phyloP scores from a whole-genome alignment of 2,888 invertebrate genomes.

The Melanargia galathea region DNA sequence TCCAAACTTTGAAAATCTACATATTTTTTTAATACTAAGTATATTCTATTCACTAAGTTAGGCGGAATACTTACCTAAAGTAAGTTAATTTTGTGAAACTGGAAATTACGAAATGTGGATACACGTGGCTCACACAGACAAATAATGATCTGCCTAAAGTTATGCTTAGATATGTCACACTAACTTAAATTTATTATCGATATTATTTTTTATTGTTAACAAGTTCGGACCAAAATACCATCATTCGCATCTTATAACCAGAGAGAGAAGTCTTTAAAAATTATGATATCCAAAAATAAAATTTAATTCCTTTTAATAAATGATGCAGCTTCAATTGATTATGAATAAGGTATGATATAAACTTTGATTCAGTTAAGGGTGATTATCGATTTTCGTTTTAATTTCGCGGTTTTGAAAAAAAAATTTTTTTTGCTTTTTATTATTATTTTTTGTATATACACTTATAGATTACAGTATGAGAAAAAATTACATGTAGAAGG shows the following conservation, averaged over 20 bases:
- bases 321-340: too few relatives aligned
- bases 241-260: not conserved
- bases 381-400: too few relatives aligned
- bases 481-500: too few relatives aligned
- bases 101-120: slow-evolving; percentile 3
- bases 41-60: not conserved
- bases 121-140: slow-evolving; percentile 6
- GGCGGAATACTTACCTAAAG: not conserved
- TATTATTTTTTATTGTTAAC: slow-evolving; percentile 9
- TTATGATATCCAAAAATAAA: not conserved
- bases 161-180: not conserved
- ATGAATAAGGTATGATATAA: too few relatives aligned
- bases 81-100: slow-evolving; percentile 13
- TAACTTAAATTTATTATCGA: slow-evolving; percentile 7
- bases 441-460: too few relatives aligned
- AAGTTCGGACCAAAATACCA: not conserved
- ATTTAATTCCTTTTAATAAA: not conserved
- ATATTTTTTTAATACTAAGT: not conserved
- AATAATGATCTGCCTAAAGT: not conserved
- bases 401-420: too few relatives aligned
- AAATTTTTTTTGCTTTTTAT: too few relatives aligned
- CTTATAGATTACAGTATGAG: too few relatives aligned
- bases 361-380: too few relatives aligned
- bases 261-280: not conserved
- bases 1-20: too few relatives aligned